Conservation (phyloP, 53 echinoderm and acorn worm genomes). For the Temnopleurus reevesii region DNA sequence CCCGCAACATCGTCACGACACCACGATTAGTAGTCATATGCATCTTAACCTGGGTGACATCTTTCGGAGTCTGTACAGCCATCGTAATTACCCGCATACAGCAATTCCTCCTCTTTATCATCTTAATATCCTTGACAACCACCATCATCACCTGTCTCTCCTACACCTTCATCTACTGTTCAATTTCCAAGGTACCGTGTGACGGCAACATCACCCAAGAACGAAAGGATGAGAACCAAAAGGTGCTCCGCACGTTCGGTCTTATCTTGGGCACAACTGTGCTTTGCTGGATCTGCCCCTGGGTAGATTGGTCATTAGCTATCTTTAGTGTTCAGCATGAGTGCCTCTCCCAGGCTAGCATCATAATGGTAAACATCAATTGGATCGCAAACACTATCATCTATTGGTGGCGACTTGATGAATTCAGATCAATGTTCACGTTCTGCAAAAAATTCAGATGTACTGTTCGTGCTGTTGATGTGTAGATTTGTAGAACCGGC, state of each 20-base stretch:
- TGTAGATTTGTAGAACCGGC: no score
- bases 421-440: background rate
- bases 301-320: background rate
- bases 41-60: background rate
- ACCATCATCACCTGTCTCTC: background rate
- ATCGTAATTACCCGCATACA: background rate
- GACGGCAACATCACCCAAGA: constrained; percentile 1
- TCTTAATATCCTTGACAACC: background rate
- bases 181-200: background rate
- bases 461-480: no score
- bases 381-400: background rate
- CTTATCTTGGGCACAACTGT: background rate
- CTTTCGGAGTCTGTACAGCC: background rate
- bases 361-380: background rate
- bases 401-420: constrained; percentile 10
- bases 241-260: background rate
- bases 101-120: background rate
- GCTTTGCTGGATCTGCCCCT: constrained; percentile 10
- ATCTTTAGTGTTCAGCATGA: background rate
- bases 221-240: constrained; percentile 2
- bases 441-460: background rate
- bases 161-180: constrained; percentile 1
- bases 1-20: background rate
- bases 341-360: background rate
- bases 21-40: background rate